These are phyloP conservation scores for Telmatochromis sp. DNA, from an alignment of 2,113 vertebrate species.

Conservation along the genomic window DNA sequence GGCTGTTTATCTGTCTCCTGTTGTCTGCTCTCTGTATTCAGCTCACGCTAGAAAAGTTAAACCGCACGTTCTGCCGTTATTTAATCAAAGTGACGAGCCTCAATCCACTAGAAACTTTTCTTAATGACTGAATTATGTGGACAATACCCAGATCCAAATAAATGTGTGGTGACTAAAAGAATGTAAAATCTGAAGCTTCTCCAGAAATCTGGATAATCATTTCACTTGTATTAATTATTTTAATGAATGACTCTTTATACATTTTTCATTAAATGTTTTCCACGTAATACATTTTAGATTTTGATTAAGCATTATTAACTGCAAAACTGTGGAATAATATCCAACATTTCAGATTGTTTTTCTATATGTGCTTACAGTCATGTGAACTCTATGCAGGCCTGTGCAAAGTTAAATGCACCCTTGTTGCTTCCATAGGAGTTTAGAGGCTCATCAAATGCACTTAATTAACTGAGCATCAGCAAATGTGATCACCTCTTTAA, in stretches of 20 bases:
- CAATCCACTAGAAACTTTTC: not conserved
- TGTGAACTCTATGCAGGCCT: not conserved
- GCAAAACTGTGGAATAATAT: not conserved
- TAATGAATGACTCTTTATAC: not conserved
- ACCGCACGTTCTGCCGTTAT: not conserved
- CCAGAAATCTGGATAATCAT: not conserved
- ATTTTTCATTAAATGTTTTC: not conserved
- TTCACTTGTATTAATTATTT: not conserved
- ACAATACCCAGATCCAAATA: not conserved
- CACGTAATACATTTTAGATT: not conserved
- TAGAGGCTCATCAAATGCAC: not conserved
- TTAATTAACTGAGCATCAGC: not conserved
- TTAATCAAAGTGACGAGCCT: not conserved
- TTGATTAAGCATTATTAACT: not conserved
- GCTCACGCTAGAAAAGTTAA: not conserved
- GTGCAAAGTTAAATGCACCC: not conserved
- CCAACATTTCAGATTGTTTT: not conserved
- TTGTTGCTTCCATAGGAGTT: not conserved
- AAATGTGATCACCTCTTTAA: not conserved
- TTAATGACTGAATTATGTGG: not conserved
- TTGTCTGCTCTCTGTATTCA: not conserved
- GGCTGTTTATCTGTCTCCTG: constrained; percentile 38
- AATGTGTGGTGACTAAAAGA: not conserved
- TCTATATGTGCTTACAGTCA: not conserved
- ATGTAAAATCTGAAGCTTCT: not conserved